Percentiles rank a stretch among this genome's conserved stretches.
Evolutionary conservation across 1,140 invertebrate genomes (phyloP).

Genomic region (Saxidomus purpurata): DNA sequence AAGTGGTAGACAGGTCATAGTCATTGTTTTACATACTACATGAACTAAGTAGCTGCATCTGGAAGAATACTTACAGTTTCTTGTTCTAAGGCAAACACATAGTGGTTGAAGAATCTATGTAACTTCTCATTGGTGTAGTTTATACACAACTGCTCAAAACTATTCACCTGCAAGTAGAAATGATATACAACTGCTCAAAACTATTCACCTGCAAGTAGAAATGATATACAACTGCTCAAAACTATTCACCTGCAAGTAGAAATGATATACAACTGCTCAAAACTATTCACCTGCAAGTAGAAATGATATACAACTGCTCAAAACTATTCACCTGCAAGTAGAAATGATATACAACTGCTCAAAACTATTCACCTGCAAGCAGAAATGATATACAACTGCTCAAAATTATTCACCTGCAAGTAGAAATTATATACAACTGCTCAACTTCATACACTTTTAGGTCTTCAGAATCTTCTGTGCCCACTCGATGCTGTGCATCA

Average conservation of each 20-base stretch:
- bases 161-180: conserved; percentile 91
- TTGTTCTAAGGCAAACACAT: conserved; percentile 99
- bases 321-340: too few relatives aligned
- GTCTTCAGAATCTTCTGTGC: too few relatives aligned
- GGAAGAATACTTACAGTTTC: conserved; percentile 93
- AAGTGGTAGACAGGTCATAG: too few relatives aligned
- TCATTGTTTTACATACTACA: too few relatives aligned
- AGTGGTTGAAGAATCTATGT: conserved; percentile 99
- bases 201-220: conserved; percentile 92
- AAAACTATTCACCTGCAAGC: too few relatives aligned
- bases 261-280: conserved; percentile 97
- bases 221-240: conserved; percentile 98
- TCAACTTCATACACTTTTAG: too few relatives aligned
- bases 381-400: too few relatives aligned
- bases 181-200: conserved; percentile 98
- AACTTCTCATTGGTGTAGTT: conserved; percentile 99
- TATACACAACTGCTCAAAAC: conserved; percentile 99
- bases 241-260: conserved; percentile 91
- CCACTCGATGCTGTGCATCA: too few relatives aligned
- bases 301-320: not conserved
- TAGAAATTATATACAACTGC: too few relatives aligned
- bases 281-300: conserved; percentile 93
- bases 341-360: too few relatives aligned
- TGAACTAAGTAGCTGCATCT: too few relatives aligned
- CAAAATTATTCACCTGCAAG: too few relatives aligned